Evolutionary conservation across 2,888 invertebrate species (phyloP).

Genomic region (Rhodophaea formosa): DNA sequence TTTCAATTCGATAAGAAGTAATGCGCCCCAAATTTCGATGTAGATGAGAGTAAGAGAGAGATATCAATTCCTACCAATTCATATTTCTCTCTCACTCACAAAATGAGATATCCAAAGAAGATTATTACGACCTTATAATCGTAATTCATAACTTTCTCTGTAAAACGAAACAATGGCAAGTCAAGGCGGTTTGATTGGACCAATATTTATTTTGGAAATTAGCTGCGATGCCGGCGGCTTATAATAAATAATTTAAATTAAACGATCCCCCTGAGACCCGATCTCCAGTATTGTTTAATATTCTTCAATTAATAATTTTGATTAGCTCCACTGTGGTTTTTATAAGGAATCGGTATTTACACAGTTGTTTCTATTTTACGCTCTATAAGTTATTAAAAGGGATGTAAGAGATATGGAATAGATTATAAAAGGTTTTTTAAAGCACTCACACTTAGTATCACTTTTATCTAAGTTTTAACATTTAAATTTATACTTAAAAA

Average conservation of each 20-base stretch:
- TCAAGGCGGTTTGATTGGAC: conserved; percentile 60
- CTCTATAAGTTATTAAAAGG: too few relatives aligned
- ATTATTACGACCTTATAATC: background rate
- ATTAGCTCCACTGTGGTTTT: conserved; percentile 33
- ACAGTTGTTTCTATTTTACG: background rate
- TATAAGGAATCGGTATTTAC: conserved; percentile 23
- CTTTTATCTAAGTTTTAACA: too few relatives aligned
- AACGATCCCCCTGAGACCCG: conserved; percentile 57
- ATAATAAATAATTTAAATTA: conserved; percentile 75
- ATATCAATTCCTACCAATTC: too few relatives aligned
- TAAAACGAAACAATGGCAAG: conserved; percentile 22
- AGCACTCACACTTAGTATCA: too few relatives aligned
- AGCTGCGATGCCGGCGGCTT: conserved; percentile 59
- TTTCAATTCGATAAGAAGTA: too few relatives aligned
- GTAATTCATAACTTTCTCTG: conserved; percentile 2
- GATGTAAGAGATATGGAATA: too few relatives aligned
- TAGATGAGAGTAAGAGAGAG: too few relatives aligned
- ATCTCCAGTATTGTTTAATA: conserved; percentile 62
- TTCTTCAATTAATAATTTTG: conserved; percentile 72
- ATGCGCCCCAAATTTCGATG: too few relatives aligned
- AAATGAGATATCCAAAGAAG: background rate
- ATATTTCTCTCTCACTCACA: background rate
- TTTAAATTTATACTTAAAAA: too few relatives aligned
- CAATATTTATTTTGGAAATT: conserved; percentile 80
- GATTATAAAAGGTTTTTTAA: too few relatives aligned